Evolutionary conservation across 2,113 vertebrate species (phyloP), one percentile per base, ranked within the genome.

Genomic region (Orcinus orca): DNA sequence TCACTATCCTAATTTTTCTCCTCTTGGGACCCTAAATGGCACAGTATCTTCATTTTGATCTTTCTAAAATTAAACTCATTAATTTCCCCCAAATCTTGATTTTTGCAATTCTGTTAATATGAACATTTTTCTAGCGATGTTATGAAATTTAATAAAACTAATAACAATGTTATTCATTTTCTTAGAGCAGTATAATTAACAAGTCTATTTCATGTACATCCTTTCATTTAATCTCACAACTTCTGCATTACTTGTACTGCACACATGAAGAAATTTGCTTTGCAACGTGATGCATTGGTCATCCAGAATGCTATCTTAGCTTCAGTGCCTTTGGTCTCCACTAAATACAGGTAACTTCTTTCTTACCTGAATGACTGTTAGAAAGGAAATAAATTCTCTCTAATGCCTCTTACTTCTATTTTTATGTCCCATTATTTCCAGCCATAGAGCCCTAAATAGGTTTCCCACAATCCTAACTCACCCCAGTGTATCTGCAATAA

Each of bases 31-130:
- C 9, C 38, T 88, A 44, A n/a, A 10, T 41, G 47, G 67, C n/a
- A 85, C 0, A 84, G 17, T 73, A 95, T 47, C 47, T 92, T 67
- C 88, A 81, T 80, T 25, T 82, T 90, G 60, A 53, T 74, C 11
- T 55, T 76, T 55, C 38, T 85, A 88, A 97, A 97, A 94, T 79
- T 62, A 92, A 97, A 31, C 8, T 80, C 33, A 77, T 80, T 41
- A n/a, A 63, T 92, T 77, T 31, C 3, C 23, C 17, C 14, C 1
- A 1, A 47, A 58, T 47, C 23, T 60, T 8, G 10, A 67, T 65
- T 81, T 82, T 8, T 14, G 36, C 3, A 77, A 6, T 15, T 84
- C 21, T 88, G 29, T 71, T 94, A 47, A n/a, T 2, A 41, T 47
- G 77, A 63, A 15, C 74, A 73, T 70, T 88, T 84, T 53, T 90